Evolutionary conservation across 2,113 vertebrate species (phyloP), one percentile per base, ranked within the genome.

Genomic region (Pimephales promelas): DNA sequence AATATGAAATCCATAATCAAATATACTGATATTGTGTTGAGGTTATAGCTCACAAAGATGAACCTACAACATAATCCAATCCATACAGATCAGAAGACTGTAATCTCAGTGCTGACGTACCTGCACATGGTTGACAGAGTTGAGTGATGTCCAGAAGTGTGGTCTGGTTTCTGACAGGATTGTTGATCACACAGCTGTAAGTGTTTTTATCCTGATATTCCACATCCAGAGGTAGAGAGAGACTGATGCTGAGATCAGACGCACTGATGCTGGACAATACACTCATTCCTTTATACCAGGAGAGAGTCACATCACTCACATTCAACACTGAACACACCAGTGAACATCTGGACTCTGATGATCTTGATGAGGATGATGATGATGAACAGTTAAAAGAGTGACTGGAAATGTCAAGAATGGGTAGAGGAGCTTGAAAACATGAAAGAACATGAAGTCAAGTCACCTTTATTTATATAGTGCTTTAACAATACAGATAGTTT

Each of bases 171-270:
- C 4, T 47, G 45, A 73, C 31, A 14, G 34, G 64, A 40, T 68
- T 68, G 20, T 68, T n/a, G 1, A 68, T 0, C 34, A 68, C 64
- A 68, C 64, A 68, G 10, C 64, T 68, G 34, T 68, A 68, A 10
- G 4, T 40, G 64, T 68, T 68, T 0, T n/a, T 68, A 5, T n/a
- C 64, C 64, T 40, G 64, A 68, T 68, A 66, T 34, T 36, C 62
- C 62, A 66, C 62, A 16, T 66, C 62, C 62, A 66, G 62, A 66
- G 62, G 47, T 49, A 49, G 47, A 49, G 47, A 66, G 62, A 66
- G 62, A 66, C 62, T 66, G 62, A 66, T 36, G 62, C 62, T 66
- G 62, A 36, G 62, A 66, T 66, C 62, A 66, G 31, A 66, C 62
- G n/a, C 66, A 71, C 36, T 71, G 66, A 71, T 43, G 66, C 2